Conservation (phyloP, 1,140 invertebrate species). For the Zaprionus kolodkinae region DNA sequence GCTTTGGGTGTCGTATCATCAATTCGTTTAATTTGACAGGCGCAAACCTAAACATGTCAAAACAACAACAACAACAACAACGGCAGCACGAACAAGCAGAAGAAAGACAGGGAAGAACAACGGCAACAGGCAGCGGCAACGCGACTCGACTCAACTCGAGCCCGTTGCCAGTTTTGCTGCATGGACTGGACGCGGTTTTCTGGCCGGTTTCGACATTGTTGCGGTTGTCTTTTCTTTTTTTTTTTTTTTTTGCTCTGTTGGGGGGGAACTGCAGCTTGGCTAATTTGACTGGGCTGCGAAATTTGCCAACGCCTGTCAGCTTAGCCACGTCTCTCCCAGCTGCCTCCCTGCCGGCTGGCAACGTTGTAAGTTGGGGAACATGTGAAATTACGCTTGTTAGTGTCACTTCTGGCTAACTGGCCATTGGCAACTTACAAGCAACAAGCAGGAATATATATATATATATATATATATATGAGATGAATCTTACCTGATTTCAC, state of each 20-base stretch:
- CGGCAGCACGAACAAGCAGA: slow-evolving; percentile 18
- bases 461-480: background rate
- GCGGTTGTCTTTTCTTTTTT: slow-evolving; percentile 14
- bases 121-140: slow-evolving; percentile 54
- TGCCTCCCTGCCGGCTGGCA: too few relatives aligned
- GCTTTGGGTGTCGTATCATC: slow-evolving; percentile 84
- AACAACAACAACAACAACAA: slow-evolving; percentile 75
- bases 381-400: slow-evolving; percentile 83
- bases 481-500: slow-evolving; percentile 97
- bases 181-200: slow-evolving; percentile 15
- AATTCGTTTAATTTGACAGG: slow-evolving; percentile 85
- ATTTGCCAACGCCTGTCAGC: slow-evolving; percentile 83
- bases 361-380: slow-evolving; percentile 63
- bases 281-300: slow-evolving; percentile 66
- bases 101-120: background rate
- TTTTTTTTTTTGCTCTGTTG: slow-evolving; percentile 20
- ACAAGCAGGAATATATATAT: background rate
- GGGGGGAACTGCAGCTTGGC: slow-evolving; percentile 62
- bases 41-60: slow-evolving; percentile 85
- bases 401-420: slow-evolving; percentile 81
- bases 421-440: slow-evolving; percentile 17
- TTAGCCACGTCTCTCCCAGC: slow-evolving; percentile 35
- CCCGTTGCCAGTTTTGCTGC: slow-evolving; percentile 7
- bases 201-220: slow-evolving; percentile 54
- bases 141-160: slow-evolving; percentile 40